Evolutionary conservation across 1,140 invertebrate genomes (phyloP).

Genomic region (Nautilus pompilius): DNA sequence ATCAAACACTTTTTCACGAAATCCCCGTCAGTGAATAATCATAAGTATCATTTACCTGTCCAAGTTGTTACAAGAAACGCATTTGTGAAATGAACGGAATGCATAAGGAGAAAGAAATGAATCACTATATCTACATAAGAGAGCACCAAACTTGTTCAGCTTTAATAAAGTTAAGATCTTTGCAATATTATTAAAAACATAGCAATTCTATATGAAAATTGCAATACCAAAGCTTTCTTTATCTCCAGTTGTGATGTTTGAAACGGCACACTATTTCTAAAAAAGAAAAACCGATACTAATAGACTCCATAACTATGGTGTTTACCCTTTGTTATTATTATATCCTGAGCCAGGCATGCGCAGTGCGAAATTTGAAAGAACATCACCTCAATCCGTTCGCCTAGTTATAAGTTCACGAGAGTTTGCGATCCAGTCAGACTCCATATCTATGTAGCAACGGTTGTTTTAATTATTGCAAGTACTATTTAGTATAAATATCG

Average conservation of each 20-base stretch:
- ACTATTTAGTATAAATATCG: background rate
- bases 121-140: background rate
- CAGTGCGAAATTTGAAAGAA: background rate
- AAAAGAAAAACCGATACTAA: background rate
- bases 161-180: background rate
- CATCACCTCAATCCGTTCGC: background rate
- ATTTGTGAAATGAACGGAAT: background rate
- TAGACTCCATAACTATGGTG: background rate
- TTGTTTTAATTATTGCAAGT: background rate
- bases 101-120: background rate
- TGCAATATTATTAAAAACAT: background rate
- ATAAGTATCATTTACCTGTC: background rate
- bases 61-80: background rate
- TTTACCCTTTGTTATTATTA: background rate
- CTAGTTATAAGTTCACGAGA: background rate
- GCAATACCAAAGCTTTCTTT: background rate
- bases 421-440: background rate
- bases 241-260: background rate
- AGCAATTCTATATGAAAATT: background rate
- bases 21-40: background rate
- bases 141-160: background rate
- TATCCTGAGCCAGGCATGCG: no score
- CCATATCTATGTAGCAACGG: background rate
- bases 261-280: background rate
- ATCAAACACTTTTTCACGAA: background rate